These are phyloP conservation scores for Eudasyphora cyanicolor DNA, from an alignment of 2,888 invertebrate species.

Conservation along the genomic window DNA sequence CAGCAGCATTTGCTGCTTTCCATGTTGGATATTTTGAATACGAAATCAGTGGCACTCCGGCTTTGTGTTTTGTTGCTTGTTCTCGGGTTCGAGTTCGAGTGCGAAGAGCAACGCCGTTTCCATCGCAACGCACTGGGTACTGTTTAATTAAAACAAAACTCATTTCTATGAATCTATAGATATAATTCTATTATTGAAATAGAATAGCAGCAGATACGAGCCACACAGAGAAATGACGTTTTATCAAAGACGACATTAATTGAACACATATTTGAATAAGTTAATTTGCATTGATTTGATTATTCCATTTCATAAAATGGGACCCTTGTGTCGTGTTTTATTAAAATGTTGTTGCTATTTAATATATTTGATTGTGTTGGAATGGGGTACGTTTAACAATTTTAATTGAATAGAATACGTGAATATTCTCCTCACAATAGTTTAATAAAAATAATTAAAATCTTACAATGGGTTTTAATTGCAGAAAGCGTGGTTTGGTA, in stretches of 20 bases:
- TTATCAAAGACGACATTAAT: background rate
- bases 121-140: background rate
- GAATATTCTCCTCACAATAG: no score
- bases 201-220: background rate
- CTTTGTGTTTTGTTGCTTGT: background rate
- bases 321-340: no score
- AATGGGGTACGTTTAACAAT: no score
- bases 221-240: background rate
- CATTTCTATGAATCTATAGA: background rate
- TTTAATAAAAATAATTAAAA: no score
- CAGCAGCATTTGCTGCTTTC: no score
- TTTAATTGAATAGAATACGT: no score
- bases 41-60: background rate
- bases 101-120: no score
- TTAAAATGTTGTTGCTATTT: no score
- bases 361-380: no score
- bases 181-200: slow-evolving; percentile 9
- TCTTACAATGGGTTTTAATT: no score
- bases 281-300: slow-evolving; percentile 4
- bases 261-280: background rate
- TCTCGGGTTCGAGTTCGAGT: no score
- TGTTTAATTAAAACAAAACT: slow-evolving; percentile 10
- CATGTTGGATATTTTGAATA: background rate
- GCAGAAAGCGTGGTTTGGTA: no score
- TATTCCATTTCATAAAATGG: background rate